Conservation (phyloP, 2,113 vertebrate species). For the Nestor notabilis region DNA sequence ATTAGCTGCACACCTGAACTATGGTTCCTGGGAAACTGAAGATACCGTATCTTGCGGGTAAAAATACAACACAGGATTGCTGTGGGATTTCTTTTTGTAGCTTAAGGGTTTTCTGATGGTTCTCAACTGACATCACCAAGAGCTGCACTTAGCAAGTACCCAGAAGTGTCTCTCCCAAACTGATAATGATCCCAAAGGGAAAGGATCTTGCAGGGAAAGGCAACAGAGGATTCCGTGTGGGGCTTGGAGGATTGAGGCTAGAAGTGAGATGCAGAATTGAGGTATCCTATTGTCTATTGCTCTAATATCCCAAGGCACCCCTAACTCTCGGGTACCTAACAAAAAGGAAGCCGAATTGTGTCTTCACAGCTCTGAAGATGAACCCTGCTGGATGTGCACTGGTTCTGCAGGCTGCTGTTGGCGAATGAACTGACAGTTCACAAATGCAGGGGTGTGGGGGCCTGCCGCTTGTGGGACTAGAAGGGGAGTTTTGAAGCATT, state of each 20-base stretch:
- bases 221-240: fast-evolving
- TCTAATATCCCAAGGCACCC: neutral
- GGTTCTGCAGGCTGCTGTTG: neutral
- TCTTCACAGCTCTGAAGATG: neutral
- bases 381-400: fast-evolving
- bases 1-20: neutral
- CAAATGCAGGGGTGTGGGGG: neutral
- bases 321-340: neutral
- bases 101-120: neutral
- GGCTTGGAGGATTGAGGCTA: neutral
- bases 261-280: neutral
- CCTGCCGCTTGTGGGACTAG: neutral
- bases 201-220: neutral
- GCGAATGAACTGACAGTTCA: neutral
- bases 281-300: neutral
- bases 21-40: neutral
- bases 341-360: neutral
- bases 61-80: neutral
- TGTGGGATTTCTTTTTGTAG: neutral
- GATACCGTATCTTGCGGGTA: neutral
- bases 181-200: neutral
- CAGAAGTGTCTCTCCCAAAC: neutral
- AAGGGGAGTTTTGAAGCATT: neutral
- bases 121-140: neutral
- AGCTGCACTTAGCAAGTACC: neutral